Conservation (phyloP, 1,140 invertebrate genomes). For the Psix sp. region DNA sequence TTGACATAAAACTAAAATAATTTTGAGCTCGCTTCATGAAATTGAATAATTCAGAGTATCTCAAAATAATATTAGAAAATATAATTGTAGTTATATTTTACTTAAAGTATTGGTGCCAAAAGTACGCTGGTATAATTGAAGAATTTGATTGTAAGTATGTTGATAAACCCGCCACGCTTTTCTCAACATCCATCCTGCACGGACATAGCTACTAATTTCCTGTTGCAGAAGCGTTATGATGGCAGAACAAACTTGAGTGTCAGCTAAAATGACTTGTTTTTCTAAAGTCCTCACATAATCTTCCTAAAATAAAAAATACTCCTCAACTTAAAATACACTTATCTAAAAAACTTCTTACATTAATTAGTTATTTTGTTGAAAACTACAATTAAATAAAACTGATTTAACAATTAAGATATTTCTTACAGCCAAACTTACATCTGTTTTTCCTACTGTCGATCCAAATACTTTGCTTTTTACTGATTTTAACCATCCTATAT, state of each 20-base stretch:
- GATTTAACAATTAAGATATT: no score
- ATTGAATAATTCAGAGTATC: no score
- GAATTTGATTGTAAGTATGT: conserved; percentile 81
- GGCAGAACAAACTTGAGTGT: conserved; percentile 82
- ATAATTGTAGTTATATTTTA: conserved; percentile 13
- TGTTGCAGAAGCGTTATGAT: conserved; percentile 82
- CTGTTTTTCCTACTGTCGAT: conserved; percentile 48
- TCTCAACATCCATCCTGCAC: conserved; percentile 84
- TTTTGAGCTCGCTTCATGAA: no score
- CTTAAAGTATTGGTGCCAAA: conserved; percentile 68
- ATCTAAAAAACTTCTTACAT: no score
- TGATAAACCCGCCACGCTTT: conserved; percentile 87
- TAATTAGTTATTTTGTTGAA: no score
- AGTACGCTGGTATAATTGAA: conserved; percentile 76
- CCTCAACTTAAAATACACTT: no score
- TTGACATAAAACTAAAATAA: no score
- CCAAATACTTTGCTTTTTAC: conserved; percentile 78
- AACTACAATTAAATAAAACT: no score
- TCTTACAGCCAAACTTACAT: conserved; percentile 55
- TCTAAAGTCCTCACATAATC: conserved; percentile 74
- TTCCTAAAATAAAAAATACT: no score
- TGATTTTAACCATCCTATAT: conserved; percentile 80
- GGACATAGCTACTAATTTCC: conserved; percentile 83
- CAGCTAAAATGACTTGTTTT: conserved; percentile 83
- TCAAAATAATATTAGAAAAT: no score